Conservation (phyloP, 2,797 vertebrate species). For the Centropyge bicolor region DNA sequence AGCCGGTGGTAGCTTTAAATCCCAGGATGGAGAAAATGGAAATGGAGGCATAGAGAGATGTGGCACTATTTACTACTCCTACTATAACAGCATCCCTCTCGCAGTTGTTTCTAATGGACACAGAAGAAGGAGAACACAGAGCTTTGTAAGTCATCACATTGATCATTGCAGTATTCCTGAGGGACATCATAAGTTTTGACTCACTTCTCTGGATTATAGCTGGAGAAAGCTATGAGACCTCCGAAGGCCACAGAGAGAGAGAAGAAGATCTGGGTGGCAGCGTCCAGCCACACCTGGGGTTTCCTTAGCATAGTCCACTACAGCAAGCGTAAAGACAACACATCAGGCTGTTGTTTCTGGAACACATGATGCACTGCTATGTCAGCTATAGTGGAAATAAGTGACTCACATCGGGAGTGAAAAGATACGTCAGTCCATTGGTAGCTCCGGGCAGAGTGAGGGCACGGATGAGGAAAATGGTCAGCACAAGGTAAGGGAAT, state of each 20-base stretch:
- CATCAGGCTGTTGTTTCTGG: not conserved
- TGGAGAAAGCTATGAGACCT: slow-evolving; percentile 94
- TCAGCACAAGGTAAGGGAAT: slow-evolving; percentile 92
- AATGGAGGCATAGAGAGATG: slow-evolving; percentile 92
- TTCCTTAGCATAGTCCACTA: slow-evolving; percentile 85
- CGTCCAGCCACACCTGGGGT: slow-evolving; percentile 93
- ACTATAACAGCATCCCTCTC: slow-evolving; percentile 90
- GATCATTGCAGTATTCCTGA: not conserved
- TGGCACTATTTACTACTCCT: slow-evolving; percentile 91
- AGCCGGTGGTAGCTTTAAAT: slow-evolving; percentile 90
- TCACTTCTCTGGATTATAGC: slow-evolving; percentile 90
- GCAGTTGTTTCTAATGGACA: slow-evolving; percentile 90
- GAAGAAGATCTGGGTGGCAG: slow-evolving; percentile 95
- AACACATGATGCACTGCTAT: not conserved
- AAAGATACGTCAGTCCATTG: slow-evolving; percentile 89
- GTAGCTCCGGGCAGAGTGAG: slow-evolving; percentile 90
- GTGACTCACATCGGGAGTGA: slow-evolving; percentile 90
- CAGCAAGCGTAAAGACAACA: not conserved
- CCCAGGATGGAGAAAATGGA: slow-evolving; percentile 93
- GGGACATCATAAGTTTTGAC: not conserved
- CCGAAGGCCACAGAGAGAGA: slow-evolving; percentile 93
- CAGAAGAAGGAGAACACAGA: not conserved
- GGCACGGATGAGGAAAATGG: slow-evolving; percentile 89
- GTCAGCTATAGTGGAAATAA: not conserved
- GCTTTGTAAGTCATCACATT: not conserved